Conservation (phyloP, 2,797 vertebrate species). For the Esox lucius region DNA sequence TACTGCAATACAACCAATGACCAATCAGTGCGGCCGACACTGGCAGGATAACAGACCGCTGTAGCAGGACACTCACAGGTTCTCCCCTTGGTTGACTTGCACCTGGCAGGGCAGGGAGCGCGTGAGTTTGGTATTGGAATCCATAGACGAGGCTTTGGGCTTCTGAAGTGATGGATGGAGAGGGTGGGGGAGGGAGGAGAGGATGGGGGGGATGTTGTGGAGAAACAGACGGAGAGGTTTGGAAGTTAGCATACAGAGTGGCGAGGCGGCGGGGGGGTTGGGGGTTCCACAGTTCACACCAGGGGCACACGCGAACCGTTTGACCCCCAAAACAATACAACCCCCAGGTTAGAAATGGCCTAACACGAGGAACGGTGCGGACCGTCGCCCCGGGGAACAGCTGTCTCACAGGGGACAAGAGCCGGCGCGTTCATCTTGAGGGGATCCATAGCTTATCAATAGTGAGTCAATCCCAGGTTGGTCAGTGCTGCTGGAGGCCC, state of each 20-base stretch:
- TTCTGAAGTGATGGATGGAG: slow-evolving; percentile 75
- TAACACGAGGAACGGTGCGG: slow-evolving; percentile 16
- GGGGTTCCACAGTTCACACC: background rate
- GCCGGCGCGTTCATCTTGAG: slow-evolving; percentile 46
- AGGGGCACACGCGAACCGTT: background rate
- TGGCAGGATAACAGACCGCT: background rate
- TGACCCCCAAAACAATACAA: background rate
- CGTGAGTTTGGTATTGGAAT: slow-evolving; percentile 86
- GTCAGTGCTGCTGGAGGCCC: slow-evolving; percentile 32
- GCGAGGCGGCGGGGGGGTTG: slow-evolving; percentile 5
- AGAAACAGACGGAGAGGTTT: slow-evolving; percentile 9
- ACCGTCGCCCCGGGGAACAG: slow-evolving; percentile 14
- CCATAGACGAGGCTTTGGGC: slow-evolving; percentile 87
- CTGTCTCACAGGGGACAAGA: slow-evolving; percentile 40
- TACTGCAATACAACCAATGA: background rate
- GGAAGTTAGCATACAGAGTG: slow-evolving; percentile 29
- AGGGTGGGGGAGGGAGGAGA: slow-evolving; percentile 12
- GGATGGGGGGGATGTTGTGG: slow-evolving; percentile 22
- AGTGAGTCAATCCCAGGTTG: slow-evolving; percentile 56
- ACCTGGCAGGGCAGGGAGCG: slow-evolving; percentile 92
- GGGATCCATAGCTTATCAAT: slow-evolving; percentile 59
- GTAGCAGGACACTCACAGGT: slow-evolving; percentile 80
- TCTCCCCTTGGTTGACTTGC: slow-evolving; percentile 91
- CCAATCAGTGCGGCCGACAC: background rate
- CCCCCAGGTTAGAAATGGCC: background rate